phyloP scores from a whole-genome alignment of 2,888 invertebrate species.

The Plebejus argus region DNA sequence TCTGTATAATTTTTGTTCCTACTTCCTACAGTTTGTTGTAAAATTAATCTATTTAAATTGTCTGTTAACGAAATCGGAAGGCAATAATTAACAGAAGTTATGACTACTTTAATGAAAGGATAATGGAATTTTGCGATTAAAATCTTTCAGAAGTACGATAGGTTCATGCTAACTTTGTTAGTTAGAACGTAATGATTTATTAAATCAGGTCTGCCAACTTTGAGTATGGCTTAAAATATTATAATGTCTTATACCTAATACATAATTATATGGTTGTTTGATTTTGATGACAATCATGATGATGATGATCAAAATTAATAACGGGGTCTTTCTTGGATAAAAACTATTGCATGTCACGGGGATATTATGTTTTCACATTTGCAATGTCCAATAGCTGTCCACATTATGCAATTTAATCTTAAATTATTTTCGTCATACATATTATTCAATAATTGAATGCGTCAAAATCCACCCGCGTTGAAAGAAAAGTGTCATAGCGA shows the following conservation, averaged over 20 bases:
- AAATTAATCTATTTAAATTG: neutral
- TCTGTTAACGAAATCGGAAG: neutral
- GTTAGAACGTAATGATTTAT: neutral
- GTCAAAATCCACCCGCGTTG: too few species aligned
- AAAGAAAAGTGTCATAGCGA: too few species aligned
- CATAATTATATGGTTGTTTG: neutral
- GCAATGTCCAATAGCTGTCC: too few species aligned
- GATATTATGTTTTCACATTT: too few species aligned
- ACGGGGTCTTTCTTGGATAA: too few species aligned
- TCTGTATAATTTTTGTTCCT: neutral
- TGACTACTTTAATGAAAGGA: slow-evolving; percentile 1
- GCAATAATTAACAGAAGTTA: slow-evolving; percentile 5
- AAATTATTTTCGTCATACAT: too few species aligned
- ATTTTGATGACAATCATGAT: too few species aligned
- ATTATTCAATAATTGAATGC: too few species aligned
- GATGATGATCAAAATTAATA: too few species aligned
- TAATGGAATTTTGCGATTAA: neutral
- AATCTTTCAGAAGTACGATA: neutral
- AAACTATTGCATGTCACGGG: too few species aligned
- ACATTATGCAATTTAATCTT: too few species aligned
- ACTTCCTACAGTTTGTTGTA: too few species aligned
- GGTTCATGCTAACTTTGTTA: neutral
- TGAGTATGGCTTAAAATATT: neutral
- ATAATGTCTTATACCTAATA: neutral
- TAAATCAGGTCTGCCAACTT: neutral